Evolutionary conservation across 2,888 invertebrate genomes (phyloP).

Genomic region (Piscicola geometra): DNA sequence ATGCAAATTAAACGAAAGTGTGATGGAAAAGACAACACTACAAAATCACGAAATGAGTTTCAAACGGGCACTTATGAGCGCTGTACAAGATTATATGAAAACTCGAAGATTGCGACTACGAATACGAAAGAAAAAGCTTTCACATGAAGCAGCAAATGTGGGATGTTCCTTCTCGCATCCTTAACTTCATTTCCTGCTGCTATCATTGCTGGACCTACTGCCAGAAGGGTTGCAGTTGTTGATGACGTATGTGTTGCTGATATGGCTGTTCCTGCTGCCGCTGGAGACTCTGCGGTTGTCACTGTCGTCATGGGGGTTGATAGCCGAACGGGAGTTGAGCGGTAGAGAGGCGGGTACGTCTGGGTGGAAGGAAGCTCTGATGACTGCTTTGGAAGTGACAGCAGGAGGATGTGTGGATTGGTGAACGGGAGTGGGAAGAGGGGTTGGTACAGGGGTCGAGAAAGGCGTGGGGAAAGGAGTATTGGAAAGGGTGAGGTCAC

Average conservation of each 20-base stretch:
- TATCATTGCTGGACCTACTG: background rate
- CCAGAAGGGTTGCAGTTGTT: background rate
- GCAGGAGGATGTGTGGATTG: background rate
- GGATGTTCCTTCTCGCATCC: too few relatives aligned
- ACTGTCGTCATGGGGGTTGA: too few relatives aligned
- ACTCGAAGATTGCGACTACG: too few relatives aligned
- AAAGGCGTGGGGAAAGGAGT: conserved; percentile 76
- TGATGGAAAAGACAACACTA: too few relatives aligned
- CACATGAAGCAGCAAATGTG: too few relatives aligned
- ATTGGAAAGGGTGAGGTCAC: conserved; percentile 79
- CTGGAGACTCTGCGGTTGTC: background rate
- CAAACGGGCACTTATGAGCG: too few relatives aligned
- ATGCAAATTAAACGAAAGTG: too few relatives aligned
- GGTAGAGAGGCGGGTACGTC: background rate
- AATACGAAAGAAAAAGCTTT: too few relatives aligned
- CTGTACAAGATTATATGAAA: too few relatives aligned
- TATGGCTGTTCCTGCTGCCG: conserved; percentile 1
- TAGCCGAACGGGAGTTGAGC: too few relatives aligned
- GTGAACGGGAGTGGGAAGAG: background rate
- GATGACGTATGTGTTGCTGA: background rate
- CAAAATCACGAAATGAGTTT: too few relatives aligned
- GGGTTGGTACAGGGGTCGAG: conserved; percentile 52
- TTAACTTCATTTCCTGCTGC: background rate
- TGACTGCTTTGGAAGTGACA: background rate
- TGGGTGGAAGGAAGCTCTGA: background rate